These are phyloP conservation scores for Phymastichus coffea DNA, from an alignment of 1,140 invertebrate genomes.

Conservation along the genomic window DNA sequence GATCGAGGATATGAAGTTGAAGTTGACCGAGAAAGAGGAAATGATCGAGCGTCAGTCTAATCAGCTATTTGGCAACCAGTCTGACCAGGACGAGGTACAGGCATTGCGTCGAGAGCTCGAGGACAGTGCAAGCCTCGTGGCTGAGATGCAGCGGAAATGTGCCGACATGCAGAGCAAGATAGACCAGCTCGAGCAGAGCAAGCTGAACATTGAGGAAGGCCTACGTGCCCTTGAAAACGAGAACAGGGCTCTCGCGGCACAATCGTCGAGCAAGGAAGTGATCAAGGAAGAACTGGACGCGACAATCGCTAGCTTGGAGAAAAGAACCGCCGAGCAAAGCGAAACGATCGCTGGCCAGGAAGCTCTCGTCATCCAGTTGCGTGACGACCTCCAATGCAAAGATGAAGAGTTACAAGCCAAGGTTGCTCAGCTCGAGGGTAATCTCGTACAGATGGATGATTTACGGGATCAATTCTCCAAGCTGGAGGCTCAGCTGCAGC, in stretches of 20 bases:
- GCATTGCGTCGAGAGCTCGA: slow-evolving; percentile 40
- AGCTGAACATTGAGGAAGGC: slow-evolving; percentile 35
- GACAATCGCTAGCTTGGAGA: slow-evolving; percentile 38
- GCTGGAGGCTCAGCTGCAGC: slow-evolving; percentile 27
- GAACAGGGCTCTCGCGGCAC: slow-evolving; percentile 29
- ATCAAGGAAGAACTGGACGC: slow-evolving; percentile 47
- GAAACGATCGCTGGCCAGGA: slow-evolving; percentile 29
- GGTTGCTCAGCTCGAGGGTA: slow-evolving; percentile 34
- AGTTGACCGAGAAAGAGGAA: slow-evolving; percentile 38
- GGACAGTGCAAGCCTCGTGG: slow-evolving; percentile 37
- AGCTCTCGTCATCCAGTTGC: slow-evolving; percentile 33
- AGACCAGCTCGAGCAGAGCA: slow-evolving; percentile 34
- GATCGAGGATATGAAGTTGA: slow-evolving; percentile 46
- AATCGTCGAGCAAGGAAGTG: slow-evolving; percentile 35
- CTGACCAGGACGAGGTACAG: slow-evolving; percentile 15
- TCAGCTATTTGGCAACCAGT: slow-evolving; percentile 10
- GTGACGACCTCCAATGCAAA: slow-evolving; percentile 43
- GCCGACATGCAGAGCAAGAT: slow-evolving; percentile 44
- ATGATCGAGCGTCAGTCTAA: slow-evolving; percentile 37
- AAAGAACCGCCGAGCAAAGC: slow-evolving; percentile 23
- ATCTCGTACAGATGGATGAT: slow-evolving; percentile 38
- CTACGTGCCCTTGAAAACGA: slow-evolving; percentile 31
- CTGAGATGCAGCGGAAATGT: slow-evolving; percentile 52
- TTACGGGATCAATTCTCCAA: too few species aligned
- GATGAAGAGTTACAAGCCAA: slow-evolving; percentile 59